Base-by-base conservation (phyloP, 2,888 invertebrate species). In the Synergus japonicus region DNA sequence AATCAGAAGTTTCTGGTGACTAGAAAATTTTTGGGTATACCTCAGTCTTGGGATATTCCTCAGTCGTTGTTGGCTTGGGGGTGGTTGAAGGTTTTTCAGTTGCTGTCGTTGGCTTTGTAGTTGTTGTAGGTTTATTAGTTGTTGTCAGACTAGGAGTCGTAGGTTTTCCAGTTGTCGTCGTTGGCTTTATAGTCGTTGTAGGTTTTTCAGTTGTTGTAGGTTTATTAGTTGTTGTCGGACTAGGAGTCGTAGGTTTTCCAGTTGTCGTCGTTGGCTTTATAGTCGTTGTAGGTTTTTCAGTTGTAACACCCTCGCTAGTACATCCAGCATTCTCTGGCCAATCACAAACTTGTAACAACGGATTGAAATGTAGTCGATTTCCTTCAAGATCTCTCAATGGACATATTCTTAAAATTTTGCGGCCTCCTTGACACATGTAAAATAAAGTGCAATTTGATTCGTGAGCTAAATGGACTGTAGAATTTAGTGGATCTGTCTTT, bases 371-470 rank as follows among this genome's bases (percentile, higher is more conserved):
- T 15, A 49, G 87, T 87, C 43, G 86, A 88, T 84, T 78, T 15
- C 82, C 76, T 1, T 81, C 83, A 0, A 12, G 5, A 54, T 78
- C 80, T 66, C 79, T 83, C 0, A 65, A n/a, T n/a, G n/a, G 3
- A 87, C 85, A 77, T 87, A 89, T 1, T 77, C 7, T 58, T 7
- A 81, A 2, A 7, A 81, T 58, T 69, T 85, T 85, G 1, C 64
- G 7, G 1, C 83, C 85, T 13, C 79, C 22, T 29, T 69, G 18
- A 18, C 49, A 69, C 15, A 4, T 69, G 15, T 69, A 69, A 1
- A 69, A n/a, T 65, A 85, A 85, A 5, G 85, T 85, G 18, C 89
- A 88, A 22, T 87, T 86, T 3, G 13, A 29, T 37, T 87, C 87
- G 69, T 88, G 86, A 0, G 79, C 76, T 0, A 89, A 5, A n/a